These are phyloP conservation scores for Ommatoiulus sabulosus DNA, from an alignment of 2,888 invertebrate genomes.

Conservation along the genomic window DNA sequence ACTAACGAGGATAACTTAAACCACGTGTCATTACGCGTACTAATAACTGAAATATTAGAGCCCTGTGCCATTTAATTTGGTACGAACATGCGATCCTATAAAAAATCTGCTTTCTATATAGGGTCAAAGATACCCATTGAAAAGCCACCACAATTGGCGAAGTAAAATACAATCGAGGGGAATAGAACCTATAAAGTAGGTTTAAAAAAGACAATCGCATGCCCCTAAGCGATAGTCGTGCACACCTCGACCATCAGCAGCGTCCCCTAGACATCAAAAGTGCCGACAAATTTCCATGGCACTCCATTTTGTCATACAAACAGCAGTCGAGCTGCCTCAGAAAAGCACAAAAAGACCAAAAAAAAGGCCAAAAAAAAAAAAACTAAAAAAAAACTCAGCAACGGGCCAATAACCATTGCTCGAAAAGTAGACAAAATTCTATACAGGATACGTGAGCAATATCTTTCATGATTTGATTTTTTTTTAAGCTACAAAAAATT, in stretches of 20 bases:
- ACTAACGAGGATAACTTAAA: background rate
- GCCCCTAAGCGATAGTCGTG: background rate
- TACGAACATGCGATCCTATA: background rate
- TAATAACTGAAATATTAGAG: background rate
- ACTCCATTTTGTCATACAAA: background rate
- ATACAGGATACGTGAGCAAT: background rate
- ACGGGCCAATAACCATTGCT: background rate
- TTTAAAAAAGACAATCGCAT: background rate
- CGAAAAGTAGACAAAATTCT: background rate
- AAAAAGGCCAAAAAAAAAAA: background rate
- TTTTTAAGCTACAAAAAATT: background rate
- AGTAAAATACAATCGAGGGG: background rate
- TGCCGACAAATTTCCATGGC: constrained; percentile 12
- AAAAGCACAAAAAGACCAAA: background rate
- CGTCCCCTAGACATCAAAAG: constrained; percentile 8
- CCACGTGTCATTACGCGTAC: background rate
- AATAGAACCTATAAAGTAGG: background rate
- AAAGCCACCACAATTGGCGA: background rate
- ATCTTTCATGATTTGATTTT: background rate
- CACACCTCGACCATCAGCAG: constrained; percentile 15
- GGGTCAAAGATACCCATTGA: background rate
- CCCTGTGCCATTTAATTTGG: background rate
- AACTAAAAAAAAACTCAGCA: background rate
- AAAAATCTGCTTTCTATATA: too few relatives aligned
- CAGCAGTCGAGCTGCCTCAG: background rate